Evolutionary conservation across 2,113 vertebrate genomes (phyloP).

Genomic region (Sander vitreus): DNA sequence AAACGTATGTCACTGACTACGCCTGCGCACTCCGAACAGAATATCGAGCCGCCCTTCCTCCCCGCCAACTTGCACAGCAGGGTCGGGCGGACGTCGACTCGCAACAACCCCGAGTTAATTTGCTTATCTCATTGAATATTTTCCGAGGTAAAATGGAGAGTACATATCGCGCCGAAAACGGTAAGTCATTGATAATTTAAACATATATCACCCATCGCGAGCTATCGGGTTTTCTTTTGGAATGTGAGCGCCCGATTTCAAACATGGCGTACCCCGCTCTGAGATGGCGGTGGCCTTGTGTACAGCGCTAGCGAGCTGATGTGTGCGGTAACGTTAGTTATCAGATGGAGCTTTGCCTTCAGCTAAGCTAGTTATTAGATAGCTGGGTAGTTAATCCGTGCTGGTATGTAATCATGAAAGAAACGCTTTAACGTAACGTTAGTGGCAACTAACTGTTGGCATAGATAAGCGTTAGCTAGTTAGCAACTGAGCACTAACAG

Average conservation of each 20-base stretch:
- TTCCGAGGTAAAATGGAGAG: slow-evolving; percentile 60
- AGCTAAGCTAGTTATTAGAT: not conserved
- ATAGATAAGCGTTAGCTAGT: not conserved
- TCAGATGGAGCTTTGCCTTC: not conserved
- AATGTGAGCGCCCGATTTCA: slow-evolving; percentile 79
- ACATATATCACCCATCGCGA: accelerated
- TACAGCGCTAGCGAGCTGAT: slow-evolving; percentile 19
- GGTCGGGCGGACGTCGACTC: slow-evolving; percentile 64
- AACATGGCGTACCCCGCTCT: slow-evolving; percentile 83
- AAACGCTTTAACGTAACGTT: not conserved
- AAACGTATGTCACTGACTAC: not conserved
- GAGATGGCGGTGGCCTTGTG: slow-evolving; percentile 74
- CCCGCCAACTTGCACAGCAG: slow-evolving; percentile 66
- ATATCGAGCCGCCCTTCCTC: slow-evolving; percentile 74
- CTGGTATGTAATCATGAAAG: not conserved
- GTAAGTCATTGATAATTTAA: slow-evolving; percentile 41
- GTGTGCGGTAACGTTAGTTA: not conserved
- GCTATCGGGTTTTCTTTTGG: slow-evolving; percentile 37
- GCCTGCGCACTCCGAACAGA: slow-evolving; percentile 63
- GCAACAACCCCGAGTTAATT: slow-evolving; percentile 56
- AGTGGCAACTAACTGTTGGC: not conserved
- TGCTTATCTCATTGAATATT: not conserved
- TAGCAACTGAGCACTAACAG: not conserved
- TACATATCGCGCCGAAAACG: slow-evolving; percentile 11
- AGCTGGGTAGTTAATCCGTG: not conserved